Evolutionary conservation across 2,888 invertebrate genomes (phyloP).

Genomic region (Vesta saturnalis): DNA sequence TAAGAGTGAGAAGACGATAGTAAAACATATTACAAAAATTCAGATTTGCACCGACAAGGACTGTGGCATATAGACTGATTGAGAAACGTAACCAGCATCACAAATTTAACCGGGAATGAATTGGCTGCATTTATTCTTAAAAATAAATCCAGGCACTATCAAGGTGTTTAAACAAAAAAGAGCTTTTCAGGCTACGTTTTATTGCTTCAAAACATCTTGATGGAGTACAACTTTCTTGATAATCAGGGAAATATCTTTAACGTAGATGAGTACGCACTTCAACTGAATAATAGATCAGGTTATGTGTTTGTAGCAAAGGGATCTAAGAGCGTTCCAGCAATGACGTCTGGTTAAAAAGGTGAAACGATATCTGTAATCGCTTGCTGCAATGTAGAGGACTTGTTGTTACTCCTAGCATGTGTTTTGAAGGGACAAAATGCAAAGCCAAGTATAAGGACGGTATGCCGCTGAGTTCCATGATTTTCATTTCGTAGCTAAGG

Average conservation of each 20-base stretch:
- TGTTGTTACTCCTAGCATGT: neutral
- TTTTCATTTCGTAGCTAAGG: neutral
- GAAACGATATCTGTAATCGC: neutral
- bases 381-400: neutral
- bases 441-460: neutral
- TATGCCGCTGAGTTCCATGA: neutral
- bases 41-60: neutral
- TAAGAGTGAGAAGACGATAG: too few relatives aligned
- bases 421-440: neutral
- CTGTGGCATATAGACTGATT: neutral
- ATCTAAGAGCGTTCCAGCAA: neutral
- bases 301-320: neutral
- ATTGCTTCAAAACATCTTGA: neutral
- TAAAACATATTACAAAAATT: too few relatives aligned
- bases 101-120: too few relatives aligned
- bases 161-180: neutral
- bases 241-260: too few relatives aligned
- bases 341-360: neutral
- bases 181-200: neutral
- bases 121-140: too few relatives aligned
- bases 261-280: too few relatives aligned
- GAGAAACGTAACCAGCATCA: too few relatives aligned
- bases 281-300: too few relatives aligned
- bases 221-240: neutral
- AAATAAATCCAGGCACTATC: neutral